These are phyloP conservation scores for Mastomys natalensis DNA, from an alignment of 2,113 vertebrate genomes.

Conservation along the genomic window DNA sequence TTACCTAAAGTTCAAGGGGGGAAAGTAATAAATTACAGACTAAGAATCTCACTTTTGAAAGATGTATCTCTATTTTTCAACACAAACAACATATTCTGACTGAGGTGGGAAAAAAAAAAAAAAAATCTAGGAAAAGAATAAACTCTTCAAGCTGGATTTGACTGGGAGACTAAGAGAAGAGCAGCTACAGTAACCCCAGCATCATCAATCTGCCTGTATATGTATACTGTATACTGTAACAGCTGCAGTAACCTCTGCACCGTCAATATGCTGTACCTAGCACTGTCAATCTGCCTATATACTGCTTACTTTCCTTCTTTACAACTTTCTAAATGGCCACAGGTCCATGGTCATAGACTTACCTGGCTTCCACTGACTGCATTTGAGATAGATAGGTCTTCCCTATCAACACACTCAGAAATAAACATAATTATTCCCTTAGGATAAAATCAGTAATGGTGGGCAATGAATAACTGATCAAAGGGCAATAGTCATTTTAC, in stretches of 20 bases:
- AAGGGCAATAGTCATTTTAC: neutral
- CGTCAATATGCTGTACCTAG: neutral
- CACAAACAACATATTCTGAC: conserved; percentile 39
- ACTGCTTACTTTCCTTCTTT: neutral
- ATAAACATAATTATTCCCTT: neutral
- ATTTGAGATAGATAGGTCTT: conserved; percentile 13
- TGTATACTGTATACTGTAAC: neutral
- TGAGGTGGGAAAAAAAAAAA: neutral
- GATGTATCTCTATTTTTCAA: conserved; percentile 40
- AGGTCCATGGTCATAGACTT: neutral
- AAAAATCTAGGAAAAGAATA: neutral
- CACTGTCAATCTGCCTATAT: neutral
- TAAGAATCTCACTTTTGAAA: conserved; percentile 1
- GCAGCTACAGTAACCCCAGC: neutral
- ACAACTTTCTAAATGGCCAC: neutral
- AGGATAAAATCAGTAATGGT: conserved; percentile 44
- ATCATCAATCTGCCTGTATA: neutral
- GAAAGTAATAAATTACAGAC: conserved; percentile 1
- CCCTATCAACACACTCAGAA: neutral
- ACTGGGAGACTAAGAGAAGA: neutral
- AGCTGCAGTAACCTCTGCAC: neutral
- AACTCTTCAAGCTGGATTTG: neutral
- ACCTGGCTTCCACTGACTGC: neutral
- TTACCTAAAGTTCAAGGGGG: conserved; percentile 89
- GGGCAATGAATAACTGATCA: neutral